Evolutionary conservation across 2,113 vertebrate species (phyloP), one percentile per base, ranked within the genome.

Genomic region (Ophthalmolycus amberensis): DNA sequence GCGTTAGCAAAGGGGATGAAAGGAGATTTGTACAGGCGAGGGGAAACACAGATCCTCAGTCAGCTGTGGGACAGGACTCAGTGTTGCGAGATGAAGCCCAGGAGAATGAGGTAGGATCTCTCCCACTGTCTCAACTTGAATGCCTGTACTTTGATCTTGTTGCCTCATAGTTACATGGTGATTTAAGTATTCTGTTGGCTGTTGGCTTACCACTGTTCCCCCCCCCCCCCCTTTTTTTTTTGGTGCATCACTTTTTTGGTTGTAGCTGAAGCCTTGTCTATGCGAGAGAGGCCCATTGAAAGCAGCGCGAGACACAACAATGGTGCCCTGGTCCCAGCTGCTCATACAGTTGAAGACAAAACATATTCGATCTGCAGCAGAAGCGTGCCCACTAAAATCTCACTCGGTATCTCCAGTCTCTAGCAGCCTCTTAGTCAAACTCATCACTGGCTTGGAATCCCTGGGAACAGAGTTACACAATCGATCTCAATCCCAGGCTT

Each of bases 11-110:
- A 40, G 84, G 89, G 87, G 89, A 92, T 91, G 89, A 92, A 82
- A 82, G 82, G 84, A 85, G 91, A 93, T 91, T 91, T 91, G 74
- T 75, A 42, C 85, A 74, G 80, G 29, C 79, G 18, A 38, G 87
- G 50, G 66, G 37, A 75, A 83, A 86, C 75, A 22, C 85, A 5
- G 81, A 48, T 80, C 73, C 84, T 86, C 84, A 37, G 70, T 90
- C 83, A 81, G 82, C 50, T 48, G 85, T 85, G 83, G 89, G 80
- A 73, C 50, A 29, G 80, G 29, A 77, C 56, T 79, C 75, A 9
- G 66, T 14, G 82, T 48, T 11, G 79, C 0, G 37, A 80, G 60
- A 82, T 85, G 79, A 93, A 90, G 68, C 85, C 89, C 67, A 77
- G 77, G 82, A 75, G 69, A 44, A 71, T 4, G 70, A 91, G 92